These are phyloP conservation scores for Cataglyphis livida DNA, from an alignment of 2,888 invertebrate genomes.

Conservation along the genomic window DNA sequence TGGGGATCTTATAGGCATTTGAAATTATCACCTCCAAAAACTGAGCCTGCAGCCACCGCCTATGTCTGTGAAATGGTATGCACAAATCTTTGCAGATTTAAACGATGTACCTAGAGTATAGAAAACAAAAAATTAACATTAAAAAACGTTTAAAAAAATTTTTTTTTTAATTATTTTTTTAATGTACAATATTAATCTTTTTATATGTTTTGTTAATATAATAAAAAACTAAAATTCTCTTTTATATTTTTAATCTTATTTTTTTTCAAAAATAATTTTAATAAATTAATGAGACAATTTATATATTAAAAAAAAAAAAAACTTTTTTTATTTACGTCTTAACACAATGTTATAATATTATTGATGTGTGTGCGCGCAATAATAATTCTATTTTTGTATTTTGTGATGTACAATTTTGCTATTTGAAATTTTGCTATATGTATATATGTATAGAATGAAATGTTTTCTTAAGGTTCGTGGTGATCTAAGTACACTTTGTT, in stretches of 20 bases:
- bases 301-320: too few species aligned
- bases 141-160: too few species aligned
- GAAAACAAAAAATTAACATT: too few species aligned
- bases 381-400: neutral
- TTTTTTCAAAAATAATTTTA: too few species aligned
- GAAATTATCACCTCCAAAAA: neutral
- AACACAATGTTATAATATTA: neutral
- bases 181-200: too few species aligned
- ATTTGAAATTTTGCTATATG: neutral
- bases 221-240: too few species aligned
- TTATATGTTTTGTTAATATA: too few species aligned
- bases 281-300: too few species aligned
- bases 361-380: neutral
- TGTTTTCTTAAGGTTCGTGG: constrained; percentile 88
- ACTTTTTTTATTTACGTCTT: too few species aligned
- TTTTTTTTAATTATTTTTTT: too few species aligned
- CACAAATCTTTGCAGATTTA: neutral
- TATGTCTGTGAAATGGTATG: neutral
- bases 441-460: neutral
- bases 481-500: constrained; percentile 93
- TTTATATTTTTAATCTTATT: too few species aligned
- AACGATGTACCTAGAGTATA: too few species aligned
- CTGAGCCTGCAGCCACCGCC: neutral
- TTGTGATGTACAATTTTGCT: neutral
- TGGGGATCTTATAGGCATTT: constrained; percentile 95